phyloP scores from a whole-genome alignment of 2,888 invertebrate species.

The Druceiella hillmani region DNA sequence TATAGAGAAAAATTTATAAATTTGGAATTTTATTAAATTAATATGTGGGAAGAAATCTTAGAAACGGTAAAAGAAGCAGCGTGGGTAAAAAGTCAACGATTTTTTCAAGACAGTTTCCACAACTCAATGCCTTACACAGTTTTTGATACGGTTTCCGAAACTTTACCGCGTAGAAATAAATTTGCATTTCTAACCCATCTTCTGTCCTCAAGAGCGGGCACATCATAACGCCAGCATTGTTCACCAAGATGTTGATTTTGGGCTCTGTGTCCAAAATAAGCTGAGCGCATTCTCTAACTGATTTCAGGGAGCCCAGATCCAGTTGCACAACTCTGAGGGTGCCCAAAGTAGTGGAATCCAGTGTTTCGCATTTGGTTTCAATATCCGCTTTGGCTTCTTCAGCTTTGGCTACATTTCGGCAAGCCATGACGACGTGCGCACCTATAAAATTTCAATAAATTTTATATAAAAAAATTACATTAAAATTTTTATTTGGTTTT shows the following conservation, averaged over 20 bases:
- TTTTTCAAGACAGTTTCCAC: no score
- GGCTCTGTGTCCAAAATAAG: slow-evolving; percentile 39
- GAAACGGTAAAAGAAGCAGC: no score
- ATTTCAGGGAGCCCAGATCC: slow-evolving; percentile 51
- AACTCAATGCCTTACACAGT: no score
- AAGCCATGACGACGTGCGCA: slow-evolving; percentile 46
- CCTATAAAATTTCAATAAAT: no score
- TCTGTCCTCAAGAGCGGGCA: slow-evolving; percentile 54
- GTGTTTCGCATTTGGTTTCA: slow-evolving; percentile 28
- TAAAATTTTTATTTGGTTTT: no score
- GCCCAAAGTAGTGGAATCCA: slow-evolving; percentile 29
- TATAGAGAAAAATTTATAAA: no score
- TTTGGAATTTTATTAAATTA: no score
- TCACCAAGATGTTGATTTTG: slow-evolving; percentile 53
- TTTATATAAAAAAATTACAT: no score
- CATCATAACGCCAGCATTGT: slow-evolving; percentile 66
- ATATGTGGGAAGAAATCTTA: no score
- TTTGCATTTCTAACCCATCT: slow-evolving; percentile 54
- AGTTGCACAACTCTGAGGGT: slow-evolving; percentile 38
- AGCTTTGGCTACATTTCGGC: slow-evolving; percentile 42
- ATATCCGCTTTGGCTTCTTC: slow-evolving; percentile 47
- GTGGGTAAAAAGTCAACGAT: no score
- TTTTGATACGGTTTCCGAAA: no score
- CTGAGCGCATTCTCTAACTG: slow-evolving; percentile 50
- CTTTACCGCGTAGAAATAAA: no score